These are phyloP conservation scores for Rousettus leschenaultii DNA, from an alignment of 2,113 vertebrate genomes.

Conservation along the genomic window DNA sequence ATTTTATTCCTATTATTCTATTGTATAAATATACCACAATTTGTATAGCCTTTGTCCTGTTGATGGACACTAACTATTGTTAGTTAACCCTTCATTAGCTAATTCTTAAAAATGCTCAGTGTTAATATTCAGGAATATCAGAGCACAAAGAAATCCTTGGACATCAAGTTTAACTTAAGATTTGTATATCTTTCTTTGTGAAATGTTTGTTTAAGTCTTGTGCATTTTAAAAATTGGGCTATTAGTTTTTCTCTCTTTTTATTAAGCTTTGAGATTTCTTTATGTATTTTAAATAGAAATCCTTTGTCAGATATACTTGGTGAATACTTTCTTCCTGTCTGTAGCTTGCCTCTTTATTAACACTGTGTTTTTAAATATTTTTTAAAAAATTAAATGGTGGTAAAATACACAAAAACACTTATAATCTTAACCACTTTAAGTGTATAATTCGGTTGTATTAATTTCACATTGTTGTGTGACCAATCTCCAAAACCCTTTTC, in stretches of 20 bases:
- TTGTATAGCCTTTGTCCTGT: neutral
- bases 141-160: neutral
- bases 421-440: neutral
- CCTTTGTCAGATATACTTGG: neutral
- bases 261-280: neutral
- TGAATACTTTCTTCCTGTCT: neutral
- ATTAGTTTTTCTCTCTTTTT: neutral
- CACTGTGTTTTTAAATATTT: neutral
- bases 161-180: neutral
- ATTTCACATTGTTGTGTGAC: neutral
- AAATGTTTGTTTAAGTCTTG: neutral
- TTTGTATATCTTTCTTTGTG: neutral
- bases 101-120: neutral
- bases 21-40: neutral
- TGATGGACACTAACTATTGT: neutral
- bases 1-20: neutral
- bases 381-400: neutral
- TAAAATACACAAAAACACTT: neutral
- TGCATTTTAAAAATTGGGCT: neutral
- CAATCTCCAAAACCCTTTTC: neutral
- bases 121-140: neutral
- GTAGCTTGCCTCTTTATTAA: slow-evolving; percentile 13
- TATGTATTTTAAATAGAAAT: neutral
- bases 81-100: neutral
- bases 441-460: neutral